Evolutionary conservation across 2,888 invertebrate species (phyloP).

Genomic region (Acanthosepion esculentum): DNA sequence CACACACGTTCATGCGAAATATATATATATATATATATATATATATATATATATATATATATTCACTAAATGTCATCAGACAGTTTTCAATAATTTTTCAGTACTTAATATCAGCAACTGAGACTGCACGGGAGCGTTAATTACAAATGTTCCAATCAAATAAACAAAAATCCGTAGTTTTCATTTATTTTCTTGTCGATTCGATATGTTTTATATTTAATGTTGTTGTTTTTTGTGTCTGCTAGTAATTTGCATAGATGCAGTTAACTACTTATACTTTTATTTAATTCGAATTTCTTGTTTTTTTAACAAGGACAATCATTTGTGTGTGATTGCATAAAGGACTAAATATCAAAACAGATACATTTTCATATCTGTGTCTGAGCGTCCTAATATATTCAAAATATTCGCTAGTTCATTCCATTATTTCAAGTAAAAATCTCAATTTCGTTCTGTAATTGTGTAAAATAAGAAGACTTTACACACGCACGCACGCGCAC

Average conservation of each 20-base stretch:
- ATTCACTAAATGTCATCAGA: neutral
- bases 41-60: neutral
- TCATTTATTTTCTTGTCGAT: neutral
- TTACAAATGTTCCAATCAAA: neutral
- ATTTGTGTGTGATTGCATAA: no score
- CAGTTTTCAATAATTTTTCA: neutral
- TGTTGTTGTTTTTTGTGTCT: neutral
- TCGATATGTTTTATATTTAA: neutral
- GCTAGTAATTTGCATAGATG: neutral
- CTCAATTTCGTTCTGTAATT: no score
- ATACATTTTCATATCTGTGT: no score
- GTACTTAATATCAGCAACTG: neutral
- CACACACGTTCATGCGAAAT: no score
- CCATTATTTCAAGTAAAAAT: no score
- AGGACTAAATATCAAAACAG: no score
- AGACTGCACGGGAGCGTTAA: neutral
- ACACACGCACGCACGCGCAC: no score
- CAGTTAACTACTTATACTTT: neutral
- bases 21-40: no score
- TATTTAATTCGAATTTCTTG: neutral
- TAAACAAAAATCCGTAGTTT: neutral
- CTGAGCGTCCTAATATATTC: no score
- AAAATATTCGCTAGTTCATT: no score
- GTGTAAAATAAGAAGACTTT: no score
- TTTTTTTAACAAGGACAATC: no score